Evolutionary conservation across 2,888 invertebrate species (phyloP).

Genomic region (Drosophila melanosoma): DNA sequence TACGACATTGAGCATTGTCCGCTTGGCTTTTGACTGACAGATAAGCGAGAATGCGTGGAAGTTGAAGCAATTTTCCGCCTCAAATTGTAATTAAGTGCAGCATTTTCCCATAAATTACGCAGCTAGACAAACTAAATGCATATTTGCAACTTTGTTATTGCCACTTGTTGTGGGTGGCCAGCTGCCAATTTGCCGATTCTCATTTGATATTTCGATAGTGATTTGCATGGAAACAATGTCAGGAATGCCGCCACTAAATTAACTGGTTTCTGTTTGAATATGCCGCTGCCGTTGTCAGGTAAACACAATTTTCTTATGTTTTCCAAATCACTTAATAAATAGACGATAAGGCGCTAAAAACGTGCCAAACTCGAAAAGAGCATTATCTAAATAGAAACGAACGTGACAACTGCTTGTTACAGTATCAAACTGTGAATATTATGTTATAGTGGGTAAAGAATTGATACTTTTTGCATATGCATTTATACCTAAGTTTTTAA

Average conservation of each 20-base stretch:
- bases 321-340: conserved; percentile 4
- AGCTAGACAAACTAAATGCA: conserved; percentile 16
- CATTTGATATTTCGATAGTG: conserved; percentile 13
- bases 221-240: conserved; percentile 39
- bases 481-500: background rate
- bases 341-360: conserved; percentile 22
- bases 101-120: conserved; percentile 73
- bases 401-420: conserved; percentile 35
- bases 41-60: conserved; percentile 43
- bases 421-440: background rate
- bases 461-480: background rate
- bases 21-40: conserved; percentile 29
- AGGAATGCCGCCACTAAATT: conserved; percentile 33
- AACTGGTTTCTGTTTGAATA: conserved; percentile 15
- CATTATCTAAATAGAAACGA: conserved; percentile 10
- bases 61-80: conserved; percentile 31
- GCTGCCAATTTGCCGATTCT: conserved; percentile 56
- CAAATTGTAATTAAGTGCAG: conserved; percentile 42
- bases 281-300: conserved; percentile 26
- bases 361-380: conserved; percentile 28
- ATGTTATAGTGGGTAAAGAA: background rate
- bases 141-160: conserved; percentile 10
- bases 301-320: conserved; percentile 17
- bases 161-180: conserved; percentile 48
- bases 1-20: conserved; percentile 8